Percentiles rank a stretch among this genome's conserved stretches.
Evolutionary conservation across 2,888 invertebrate species (phyloP).

Genomic region (Sarcophaga rosellei): DNA sequence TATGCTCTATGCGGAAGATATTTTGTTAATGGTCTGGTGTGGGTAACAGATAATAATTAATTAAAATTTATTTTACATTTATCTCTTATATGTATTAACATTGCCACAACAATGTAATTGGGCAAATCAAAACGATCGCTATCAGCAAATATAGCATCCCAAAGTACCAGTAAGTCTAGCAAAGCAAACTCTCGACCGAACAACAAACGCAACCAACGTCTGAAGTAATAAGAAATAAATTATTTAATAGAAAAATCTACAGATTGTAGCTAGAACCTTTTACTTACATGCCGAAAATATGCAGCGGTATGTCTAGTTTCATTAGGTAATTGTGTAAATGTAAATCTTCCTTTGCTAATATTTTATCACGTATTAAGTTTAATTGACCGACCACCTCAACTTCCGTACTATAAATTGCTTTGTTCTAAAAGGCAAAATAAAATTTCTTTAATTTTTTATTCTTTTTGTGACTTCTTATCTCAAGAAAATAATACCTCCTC

Average conservation of each 20-base stretch:
- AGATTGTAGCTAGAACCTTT: neutral
- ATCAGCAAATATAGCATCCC: slow-evolving; percentile 92
- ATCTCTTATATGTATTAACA: slow-evolving; percentile 88
- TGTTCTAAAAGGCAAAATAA: slow-evolving; percentile 26
- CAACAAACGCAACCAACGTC: slow-evolving; percentile 91
- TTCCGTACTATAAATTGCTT: slow-evolving; percentile 73
- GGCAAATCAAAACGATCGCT: slow-evolving; percentile 83
- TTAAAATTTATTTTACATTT: slow-evolving; percentile 83
- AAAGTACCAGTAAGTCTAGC: slow-evolving; percentile 88
- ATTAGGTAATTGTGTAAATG: slow-evolving; percentile 86
- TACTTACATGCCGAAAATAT: slow-evolving; percentile 92
- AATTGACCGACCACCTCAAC: slow-evolving; percentile 85
- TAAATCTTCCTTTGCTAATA: slow-evolving; percentile 85
- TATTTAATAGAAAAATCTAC: neutral
- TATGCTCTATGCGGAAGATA: no score
- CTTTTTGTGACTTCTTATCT: neutral
- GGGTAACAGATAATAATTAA: slow-evolving; percentile 20
- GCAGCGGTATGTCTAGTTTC: slow-evolving; percentile 89
- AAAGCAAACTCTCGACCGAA: slow-evolving; percentile 93
- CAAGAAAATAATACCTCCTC: slow-evolving; percentile 69
- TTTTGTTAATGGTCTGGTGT: neutral
- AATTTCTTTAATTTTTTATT: neutral
- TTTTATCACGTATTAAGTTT: slow-evolving; percentile 84
- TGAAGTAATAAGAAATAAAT: slow-evolving; percentile 75
- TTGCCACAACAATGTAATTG: slow-evolving; percentile 88